Evolutionary conservation across 2,888 invertebrate species (phyloP).

Genomic region (Lysandra coridon): DNA sequence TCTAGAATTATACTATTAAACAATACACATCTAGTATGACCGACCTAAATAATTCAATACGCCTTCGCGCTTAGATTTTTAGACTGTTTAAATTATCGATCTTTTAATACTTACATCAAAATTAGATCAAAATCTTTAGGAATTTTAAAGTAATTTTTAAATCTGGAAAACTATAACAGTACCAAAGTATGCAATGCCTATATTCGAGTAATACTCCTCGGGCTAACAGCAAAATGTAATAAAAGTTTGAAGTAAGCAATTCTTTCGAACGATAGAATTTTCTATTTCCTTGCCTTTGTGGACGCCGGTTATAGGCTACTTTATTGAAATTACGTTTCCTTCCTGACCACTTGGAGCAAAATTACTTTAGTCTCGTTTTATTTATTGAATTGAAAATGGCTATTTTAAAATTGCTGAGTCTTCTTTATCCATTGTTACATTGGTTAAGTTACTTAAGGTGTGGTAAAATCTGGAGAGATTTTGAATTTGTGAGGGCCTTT

Average conservation of each 20-base stretch:
- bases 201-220: background rate
- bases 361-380: background rate
- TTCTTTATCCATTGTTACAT: background rate
- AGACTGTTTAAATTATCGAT: too few relatives aligned
- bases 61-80: too few relatives aligned
- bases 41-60: too few relatives aligned
- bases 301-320: background rate
- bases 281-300: background rate
- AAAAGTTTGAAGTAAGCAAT: constrained; percentile 6
- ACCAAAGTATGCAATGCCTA: too few relatives aligned
- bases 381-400: background rate
- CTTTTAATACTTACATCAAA: too few relatives aligned
- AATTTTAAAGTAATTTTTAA: too few relatives aligned
- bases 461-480: too few relatives aligned
- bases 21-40: too few relatives aligned
- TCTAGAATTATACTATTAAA: too few relatives aligned
- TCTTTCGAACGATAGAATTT: background rate
- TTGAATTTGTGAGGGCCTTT: too few relatives aligned
- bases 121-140: too few relatives aligned
- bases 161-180: too few relatives aligned
- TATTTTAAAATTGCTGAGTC: background rate
- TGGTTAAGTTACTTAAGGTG: background rate
- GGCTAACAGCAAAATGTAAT: background rate
- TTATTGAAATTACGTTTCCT: background rate
- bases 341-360: background rate